phyloP scores from a whole-genome alignment of 2,797 vertebrate genomes.

The Choloepus didactylus region DNA sequence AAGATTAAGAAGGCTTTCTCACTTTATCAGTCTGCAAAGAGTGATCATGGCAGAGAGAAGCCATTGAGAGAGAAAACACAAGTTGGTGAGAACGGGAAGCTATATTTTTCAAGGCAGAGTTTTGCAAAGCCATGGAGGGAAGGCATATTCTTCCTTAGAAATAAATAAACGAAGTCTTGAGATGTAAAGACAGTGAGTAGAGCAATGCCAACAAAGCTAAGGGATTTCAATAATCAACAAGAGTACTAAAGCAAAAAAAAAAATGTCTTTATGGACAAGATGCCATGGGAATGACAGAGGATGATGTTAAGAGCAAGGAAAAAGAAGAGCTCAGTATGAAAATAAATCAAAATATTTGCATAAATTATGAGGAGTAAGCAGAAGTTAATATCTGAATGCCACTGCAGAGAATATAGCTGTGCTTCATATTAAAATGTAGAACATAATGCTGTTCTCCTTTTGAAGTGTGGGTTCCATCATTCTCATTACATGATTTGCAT shows the following conservation, averaged over 20 bases:
- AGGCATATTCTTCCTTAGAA: neutral
- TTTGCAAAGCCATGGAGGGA: neutral
- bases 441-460: neutral
- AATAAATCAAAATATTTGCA: neutral
- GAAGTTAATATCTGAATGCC: neutral
- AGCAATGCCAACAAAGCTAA: neutral
- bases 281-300: neutral
- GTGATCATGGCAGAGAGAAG: neutral
- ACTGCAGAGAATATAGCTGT: neutral
- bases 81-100: neutral
- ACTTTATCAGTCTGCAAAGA: neutral
- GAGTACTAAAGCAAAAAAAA: neutral
- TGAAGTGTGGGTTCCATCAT: neutral
- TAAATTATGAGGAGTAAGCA: neutral
- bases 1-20: neutral
- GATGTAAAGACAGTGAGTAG: neutral
- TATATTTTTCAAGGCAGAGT: neutral
- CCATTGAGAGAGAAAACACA: neutral
- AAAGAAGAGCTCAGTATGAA: neutral
- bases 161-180: neutral
- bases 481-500: neutral
- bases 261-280: neutral
- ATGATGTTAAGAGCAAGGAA: neutral
- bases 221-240: neutral
- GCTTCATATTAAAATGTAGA: neutral